These are phyloP conservation scores for Dendroctonus ponderosae DNA, from an alignment of 1,140 invertebrate genomes.

Conservation along the genomic window DNA sequence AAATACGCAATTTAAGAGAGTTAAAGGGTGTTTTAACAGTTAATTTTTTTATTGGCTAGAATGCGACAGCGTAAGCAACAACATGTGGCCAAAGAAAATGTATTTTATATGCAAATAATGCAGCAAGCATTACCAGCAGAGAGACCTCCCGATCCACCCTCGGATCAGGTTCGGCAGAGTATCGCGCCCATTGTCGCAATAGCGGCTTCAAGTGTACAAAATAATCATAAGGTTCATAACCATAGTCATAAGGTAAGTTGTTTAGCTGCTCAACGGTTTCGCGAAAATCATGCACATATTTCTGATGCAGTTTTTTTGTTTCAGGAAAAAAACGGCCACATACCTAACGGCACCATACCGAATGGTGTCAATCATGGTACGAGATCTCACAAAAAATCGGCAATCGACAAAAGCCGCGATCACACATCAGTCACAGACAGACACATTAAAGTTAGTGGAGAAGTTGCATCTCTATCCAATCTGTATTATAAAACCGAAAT, in stretches of 20 bases:
- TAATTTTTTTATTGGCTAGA: constrained; percentile 50
- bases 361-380: constrained; percentile 37
- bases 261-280: too few species aligned
- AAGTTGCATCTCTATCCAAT: too few species aligned
- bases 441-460: constrained; percentile 21
- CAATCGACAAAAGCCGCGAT: constrained; percentile 47
- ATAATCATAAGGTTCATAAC: constrained; percentile 39
- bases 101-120: constrained; percentile 91
- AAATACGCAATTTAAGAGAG: not conserved
- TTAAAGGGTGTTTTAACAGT: too few species aligned
- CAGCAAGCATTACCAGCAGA: constrained; percentile 85
- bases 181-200: constrained; percentile 17
- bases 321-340: constrained; percentile 47
- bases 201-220: constrained; percentile 38
- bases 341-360: constrained; percentile 46
- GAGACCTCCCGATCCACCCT: constrained; percentile 58
- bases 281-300: not conserved
- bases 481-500: not conserved
- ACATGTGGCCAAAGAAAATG: constrained; percentile 92
- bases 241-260: constrained; percentile 35
- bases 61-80: constrained; percentile 89
- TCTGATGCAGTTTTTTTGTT: constrained; percentile 1
- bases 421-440: constrained; percentile 32
- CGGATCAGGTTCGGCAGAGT: constrained; percentile 42
- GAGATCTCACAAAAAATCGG: constrained; percentile 46